Conservation (phyloP, 2,113 vertebrate species). For the Xenotilapia caudafasciata region DNA sequence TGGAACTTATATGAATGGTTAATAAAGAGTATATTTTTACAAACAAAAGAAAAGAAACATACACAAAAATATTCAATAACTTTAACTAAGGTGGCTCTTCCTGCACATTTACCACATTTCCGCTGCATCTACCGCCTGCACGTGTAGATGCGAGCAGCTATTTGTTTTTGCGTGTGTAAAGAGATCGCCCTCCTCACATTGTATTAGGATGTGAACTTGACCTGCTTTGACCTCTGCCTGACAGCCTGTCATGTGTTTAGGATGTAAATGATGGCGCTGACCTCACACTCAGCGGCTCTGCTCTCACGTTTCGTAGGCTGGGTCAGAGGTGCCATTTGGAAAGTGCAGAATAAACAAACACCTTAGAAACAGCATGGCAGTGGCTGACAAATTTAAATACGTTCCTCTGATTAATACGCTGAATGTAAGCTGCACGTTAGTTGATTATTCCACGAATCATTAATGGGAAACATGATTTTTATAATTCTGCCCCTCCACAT, state of each 20-base stretch:
- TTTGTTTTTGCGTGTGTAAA: not conserved
- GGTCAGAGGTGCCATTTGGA: conserved; percentile 31
- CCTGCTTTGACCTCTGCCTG: conserved; percentile 44
- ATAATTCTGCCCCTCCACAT: not conserved
- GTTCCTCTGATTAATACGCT: not conserved
- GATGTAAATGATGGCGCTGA: conserved; percentile 59
- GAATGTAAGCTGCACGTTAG: not conserved
- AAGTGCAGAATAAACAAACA: conserved; percentile 44
- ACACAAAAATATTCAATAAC: not conserved
- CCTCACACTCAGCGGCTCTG: conserved; percentile 31
- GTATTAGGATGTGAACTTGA: conserved; percentile 50
- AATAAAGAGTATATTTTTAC: not conserved
- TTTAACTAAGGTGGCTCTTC: not conserved
- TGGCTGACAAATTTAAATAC: not conserved
- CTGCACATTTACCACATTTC: not conserved
- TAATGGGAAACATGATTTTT: not conserved
- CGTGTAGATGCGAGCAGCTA: not conserved
- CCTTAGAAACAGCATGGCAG: not conserved
- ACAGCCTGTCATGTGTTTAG: conserved; percentile 56
- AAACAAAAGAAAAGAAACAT: not conserved
- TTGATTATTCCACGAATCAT: not conserved
- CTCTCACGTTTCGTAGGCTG: conserved; percentile 34
- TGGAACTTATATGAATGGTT: not conserved
- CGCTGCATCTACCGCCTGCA: not conserved
- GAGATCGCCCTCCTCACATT: not conserved